Evolutionary conservation across 2,113 vertebrate species (phyloP).

Genomic region (Turnix velox): DNA sequence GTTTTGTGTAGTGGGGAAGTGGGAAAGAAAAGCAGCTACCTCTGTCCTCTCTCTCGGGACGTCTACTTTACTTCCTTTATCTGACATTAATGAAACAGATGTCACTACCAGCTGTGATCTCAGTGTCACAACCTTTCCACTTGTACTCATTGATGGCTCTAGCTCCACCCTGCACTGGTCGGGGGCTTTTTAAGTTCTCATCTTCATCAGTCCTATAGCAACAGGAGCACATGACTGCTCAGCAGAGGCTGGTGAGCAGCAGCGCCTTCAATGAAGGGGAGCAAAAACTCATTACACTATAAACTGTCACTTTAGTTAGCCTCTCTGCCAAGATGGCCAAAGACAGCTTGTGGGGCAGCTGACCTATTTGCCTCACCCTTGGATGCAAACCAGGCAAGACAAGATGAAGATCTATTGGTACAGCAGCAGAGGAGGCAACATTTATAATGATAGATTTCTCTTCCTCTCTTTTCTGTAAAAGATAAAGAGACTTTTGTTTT

Average conservation of each 20-base stretch:
- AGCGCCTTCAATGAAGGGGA: background rate
- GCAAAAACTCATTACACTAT: background rate
- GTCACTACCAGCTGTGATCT: background rate
- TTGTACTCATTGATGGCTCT: background rate
- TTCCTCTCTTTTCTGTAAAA: background rate
- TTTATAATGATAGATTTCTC: constrained; percentile 4
- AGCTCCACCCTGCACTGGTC: background rate
- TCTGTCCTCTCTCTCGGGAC: background rate
- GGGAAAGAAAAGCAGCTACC: background rate
- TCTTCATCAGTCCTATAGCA: background rate
- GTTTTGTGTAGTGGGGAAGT: background rate
- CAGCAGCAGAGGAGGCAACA: background rate
- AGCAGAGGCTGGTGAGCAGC: background rate
- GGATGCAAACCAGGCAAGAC: constrained; percentile 10
- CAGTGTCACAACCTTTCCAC: background rate
- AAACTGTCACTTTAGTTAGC: background rate
- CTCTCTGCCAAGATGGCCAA: background rate
- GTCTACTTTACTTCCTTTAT: background rate
- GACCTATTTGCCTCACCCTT: constrained; percentile 3
- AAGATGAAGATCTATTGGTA: constrained; percentile 5
- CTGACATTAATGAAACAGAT: background rate
- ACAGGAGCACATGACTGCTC: background rate
- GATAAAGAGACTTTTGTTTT: constrained; percentile 29
- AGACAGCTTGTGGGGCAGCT: background rate
- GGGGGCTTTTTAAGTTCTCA: background rate